Evolutionary conservation across 2,888 invertebrate genomes (phyloP).

Genomic region (Hypercompe scribonia): DNA sequence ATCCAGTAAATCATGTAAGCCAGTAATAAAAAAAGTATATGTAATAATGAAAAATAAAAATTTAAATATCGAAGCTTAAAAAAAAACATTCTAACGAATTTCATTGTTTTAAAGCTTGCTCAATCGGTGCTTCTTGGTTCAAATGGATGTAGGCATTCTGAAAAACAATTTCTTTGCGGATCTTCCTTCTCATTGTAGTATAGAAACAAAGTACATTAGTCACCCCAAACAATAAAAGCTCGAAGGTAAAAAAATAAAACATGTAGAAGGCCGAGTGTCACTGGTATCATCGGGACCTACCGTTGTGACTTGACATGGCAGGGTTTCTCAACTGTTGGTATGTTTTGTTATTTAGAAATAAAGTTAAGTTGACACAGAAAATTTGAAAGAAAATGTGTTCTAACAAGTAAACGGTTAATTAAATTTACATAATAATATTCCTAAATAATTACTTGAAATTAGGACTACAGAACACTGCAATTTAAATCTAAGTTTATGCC

Average conservation of each 20-base stretch:
- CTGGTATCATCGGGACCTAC: slow-evolving; percentile 58
- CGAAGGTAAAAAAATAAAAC: slow-evolving; percentile 70
- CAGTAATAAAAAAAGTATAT: background rate
- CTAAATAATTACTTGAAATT: too few relatives aligned
- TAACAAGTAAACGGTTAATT: too few relatives aligned
- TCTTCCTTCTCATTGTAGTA: slow-evolving; percentile 51
- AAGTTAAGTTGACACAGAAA: background rate
- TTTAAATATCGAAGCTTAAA: background rate
- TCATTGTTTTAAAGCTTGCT: background rate
- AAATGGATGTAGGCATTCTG: background rate
- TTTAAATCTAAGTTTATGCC: background rate
- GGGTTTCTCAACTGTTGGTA: slow-evolving; percentile 26
- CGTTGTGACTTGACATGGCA: slow-evolving; percentile 51
- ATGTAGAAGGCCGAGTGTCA: slow-evolving; percentile 68
- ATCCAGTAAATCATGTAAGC: background rate
- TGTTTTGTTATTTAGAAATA: background rate
- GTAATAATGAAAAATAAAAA: background rate
- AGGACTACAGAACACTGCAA: too few relatives aligned
- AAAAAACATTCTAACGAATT: background rate
- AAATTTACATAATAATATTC: too few relatives aligned
- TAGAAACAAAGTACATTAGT: slow-evolving; percentile 55
- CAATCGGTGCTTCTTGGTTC: slow-evolving; percentile 5
- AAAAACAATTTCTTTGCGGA: slow-evolving; percentile 24
- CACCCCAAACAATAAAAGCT: slow-evolving; percentile 68
- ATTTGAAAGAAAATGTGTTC: too few relatives aligned